Evolutionary conservation across 2,888 invertebrate species (phyloP), one percentile per base, ranked within the genome.

Genomic region (Caenorhabditis drosophilae): DNA sequence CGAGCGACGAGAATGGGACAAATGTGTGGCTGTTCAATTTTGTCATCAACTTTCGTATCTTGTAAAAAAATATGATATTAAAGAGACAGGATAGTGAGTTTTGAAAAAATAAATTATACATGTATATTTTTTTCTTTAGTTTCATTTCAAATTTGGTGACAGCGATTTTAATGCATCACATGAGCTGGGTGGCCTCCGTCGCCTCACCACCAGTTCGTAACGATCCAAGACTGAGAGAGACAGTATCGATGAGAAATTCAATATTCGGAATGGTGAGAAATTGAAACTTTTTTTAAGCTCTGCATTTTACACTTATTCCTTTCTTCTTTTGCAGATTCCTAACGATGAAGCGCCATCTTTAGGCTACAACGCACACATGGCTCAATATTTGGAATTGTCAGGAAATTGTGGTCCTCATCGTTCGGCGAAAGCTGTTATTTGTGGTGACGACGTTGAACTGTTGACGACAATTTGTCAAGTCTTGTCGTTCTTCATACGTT

Each of bases 291-390:
- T n/a, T n/a, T n/a, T n/a, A n/a, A n/a, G n/a, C n/a, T n/a, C n/a
- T n/a, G n/a, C n/a, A n/a, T n/a, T n/a, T n/a, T n/a, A n/a, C n/a
- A n/a, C n/a, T n/a, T n/a, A n/a, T n/a, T n/a, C n/a, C n/a, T n/a
- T n/a, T n/a, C n/a, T n/a, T n/a, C n/a, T n/a, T n/a, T n/a, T n/a
- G n/a, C n/a, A n/a, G n/a, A n/a, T n/a, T n/a, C 40, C 27, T 7
- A 59, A 61, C n/a, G 59, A 64, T 12, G 66, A 61, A 4, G 50
- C 70, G 1, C 50, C 61, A 0, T 53, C 63, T 1, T 36, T 63
- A 81, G 90, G 92, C 0, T 92, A 92, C 84, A 93, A 93, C 85
- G 92, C 92, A 0, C 85, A 93, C 0, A 92, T 93, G 93, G 91
- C 91, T 0, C 93, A 94, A 81, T 87, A 93, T 67, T 89, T 90